Evolutionary conservation across 2,888 invertebrate genomes (phyloP).

Genomic region (Ennomos fuscantarius): DNA sequence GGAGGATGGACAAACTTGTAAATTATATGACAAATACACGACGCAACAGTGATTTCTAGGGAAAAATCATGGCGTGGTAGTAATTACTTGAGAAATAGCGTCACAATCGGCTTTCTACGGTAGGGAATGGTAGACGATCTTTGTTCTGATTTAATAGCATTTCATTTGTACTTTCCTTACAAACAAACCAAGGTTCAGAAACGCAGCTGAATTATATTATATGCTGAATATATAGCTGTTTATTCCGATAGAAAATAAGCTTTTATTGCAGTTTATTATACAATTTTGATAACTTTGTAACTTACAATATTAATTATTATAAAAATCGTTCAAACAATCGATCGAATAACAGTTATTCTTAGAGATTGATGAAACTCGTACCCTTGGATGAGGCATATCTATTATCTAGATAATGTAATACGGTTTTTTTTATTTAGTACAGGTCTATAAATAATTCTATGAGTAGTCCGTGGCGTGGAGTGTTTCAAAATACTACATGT

Average conservation of each 20-base stretch:
- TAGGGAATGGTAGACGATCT: slow-evolving; percentile 5
- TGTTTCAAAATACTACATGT: no score
- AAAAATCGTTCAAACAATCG: slow-evolving; percentile 12
- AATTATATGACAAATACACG: not conserved
- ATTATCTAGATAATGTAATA: not conserved
- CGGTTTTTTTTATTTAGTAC: not conserved
- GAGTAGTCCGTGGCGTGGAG: no score
- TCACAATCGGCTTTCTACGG: not conserved
- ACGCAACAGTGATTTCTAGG: not conserved
- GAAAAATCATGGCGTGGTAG: not conserved
- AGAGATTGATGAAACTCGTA: slow-evolving; percentile 8
- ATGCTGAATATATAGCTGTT: not conserved
- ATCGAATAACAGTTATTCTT: not conserved
- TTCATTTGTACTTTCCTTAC: slow-evolving; percentile 76
- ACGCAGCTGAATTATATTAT: slow-evolving; percentile 8
- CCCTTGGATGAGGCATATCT: not conserved
- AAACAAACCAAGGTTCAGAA: slow-evolving; percentile 53
- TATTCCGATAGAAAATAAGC: not conserved
- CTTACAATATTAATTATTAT: slow-evolving; percentile 7
- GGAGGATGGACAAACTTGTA: not conserved
- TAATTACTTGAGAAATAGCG: not conserved
- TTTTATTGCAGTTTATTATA: slow-evolving; percentile 1
- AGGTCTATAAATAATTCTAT: no score
- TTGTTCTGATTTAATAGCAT: slow-evolving; percentile 34
- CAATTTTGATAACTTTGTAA: slow-evolving; percentile 11